Conservation (phyloP, 2,113 vertebrate genomes). For the Ptychochromis oligacanthus region DNA sequence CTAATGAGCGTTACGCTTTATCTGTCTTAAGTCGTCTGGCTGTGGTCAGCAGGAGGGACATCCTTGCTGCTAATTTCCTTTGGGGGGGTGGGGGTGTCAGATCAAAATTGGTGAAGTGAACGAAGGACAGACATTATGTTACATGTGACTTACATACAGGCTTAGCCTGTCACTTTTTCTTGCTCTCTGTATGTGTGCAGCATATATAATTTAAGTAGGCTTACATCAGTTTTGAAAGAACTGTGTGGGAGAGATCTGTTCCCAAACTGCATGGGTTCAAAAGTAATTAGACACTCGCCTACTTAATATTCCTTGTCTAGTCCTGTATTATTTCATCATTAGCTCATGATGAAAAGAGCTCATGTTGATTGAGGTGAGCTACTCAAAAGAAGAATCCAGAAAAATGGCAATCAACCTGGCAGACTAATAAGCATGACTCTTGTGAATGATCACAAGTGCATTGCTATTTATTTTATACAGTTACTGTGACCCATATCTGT, state of each 20-base stretch:
- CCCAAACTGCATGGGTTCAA: fast-evolving
- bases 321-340: neutral
- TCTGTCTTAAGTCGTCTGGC: neutral
- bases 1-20: conserved; percentile 23
- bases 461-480: too few species aligned
- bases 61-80: conserved; percentile 5
- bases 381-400: neutral
- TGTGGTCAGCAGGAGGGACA: neutral
- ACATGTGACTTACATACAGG: neutral
- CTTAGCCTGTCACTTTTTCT: fast-evolving
- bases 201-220: neutral
- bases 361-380: neutral
- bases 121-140: neutral
- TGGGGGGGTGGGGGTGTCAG: neutral
- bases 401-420: neutral
- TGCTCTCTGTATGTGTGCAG: neutral
- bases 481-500: too few species aligned
- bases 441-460: too few species aligned
- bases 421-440: neutral
- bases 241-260: neutral
- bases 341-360: neutral
- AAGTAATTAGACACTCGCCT: neutral
- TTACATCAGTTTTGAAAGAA: neutral
- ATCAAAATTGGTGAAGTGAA: conserved; percentile 3
- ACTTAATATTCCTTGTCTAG: fast-evolving